Evolutionary conservation across 2,888 invertebrate genomes (phyloP).

Genomic region (Cheilosia vernalis): DNA sequence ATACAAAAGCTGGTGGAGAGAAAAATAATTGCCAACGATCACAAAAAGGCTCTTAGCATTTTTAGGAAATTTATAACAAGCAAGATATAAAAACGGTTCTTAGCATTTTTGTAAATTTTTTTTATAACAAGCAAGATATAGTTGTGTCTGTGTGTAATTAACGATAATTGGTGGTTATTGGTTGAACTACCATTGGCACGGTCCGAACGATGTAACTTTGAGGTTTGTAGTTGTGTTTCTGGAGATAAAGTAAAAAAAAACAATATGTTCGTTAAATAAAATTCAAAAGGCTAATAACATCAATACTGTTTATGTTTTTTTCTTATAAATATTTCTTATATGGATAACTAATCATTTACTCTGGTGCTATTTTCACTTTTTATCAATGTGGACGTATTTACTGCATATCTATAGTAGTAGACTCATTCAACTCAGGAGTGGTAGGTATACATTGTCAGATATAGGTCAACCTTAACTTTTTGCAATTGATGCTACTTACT

Average conservation of each 20-base stretch:
- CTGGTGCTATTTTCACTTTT: too few species aligned
- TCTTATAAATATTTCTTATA: too few species aligned
- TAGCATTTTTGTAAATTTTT: too few species aligned
- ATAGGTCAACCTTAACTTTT: too few species aligned
- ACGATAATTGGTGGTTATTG: conserved; percentile 8
- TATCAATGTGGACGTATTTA: too few species aligned
- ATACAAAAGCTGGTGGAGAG: conserved; percentile 79
- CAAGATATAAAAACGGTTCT: conserved; percentile 77
- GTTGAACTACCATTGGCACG: conserved; percentile 66
- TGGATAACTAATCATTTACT: not conserved
- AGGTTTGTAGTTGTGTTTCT: conserved; percentile 78
- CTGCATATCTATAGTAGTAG: too few species aligned
- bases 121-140: conserved; percentile 80
- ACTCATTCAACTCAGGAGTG: too few species aligned
- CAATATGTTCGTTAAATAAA: not conserved
- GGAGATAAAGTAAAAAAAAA: conserved; percentile 53
- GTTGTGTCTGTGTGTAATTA: not conserved
- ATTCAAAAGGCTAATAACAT: not conserved
- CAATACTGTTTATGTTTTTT: too few species aligned
- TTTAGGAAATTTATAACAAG: conserved; percentile 80
- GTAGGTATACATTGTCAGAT: too few species aligned
- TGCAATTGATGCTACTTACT: too few species aligned
- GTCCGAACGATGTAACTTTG: conserved; percentile 77
- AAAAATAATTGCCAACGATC: conserved; percentile 78
- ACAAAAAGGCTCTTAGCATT: conserved; percentile 78